Percentiles rank a stretch among this genome's conserved stretches.
Conservation (phyloP, 2,113 vertebrate species). For the Pao palembangensis region DNA sequence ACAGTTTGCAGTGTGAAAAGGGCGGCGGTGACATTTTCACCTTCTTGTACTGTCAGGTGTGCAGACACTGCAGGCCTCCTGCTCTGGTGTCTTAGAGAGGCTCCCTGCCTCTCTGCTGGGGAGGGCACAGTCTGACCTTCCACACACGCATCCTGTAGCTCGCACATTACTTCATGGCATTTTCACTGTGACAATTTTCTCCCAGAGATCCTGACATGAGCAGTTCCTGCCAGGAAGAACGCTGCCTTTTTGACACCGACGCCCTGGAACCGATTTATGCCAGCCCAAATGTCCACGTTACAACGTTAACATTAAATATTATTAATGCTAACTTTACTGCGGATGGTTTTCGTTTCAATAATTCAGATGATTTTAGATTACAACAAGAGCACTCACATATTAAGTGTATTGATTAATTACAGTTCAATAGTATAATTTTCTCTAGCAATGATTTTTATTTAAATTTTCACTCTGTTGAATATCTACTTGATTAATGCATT, state of each 20-base stretch:
- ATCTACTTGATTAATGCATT: too few species aligned
- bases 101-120: slow-evolving; percentile 46
- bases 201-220: slow-evolving; percentile 41
- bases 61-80: slow-evolving; percentile 37
- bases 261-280: too few species aligned
- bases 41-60: slow-evolving; percentile 38
- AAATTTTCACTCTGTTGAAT: too few species aligned
- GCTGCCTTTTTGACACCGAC: slow-evolving; percentile 22
- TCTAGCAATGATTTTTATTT: too few species aligned
- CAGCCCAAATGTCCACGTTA: too few species aligned
- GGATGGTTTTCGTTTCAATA: too few species aligned
- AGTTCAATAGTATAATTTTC: too few species aligned
- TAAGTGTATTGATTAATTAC: too few species aligned
- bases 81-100: slow-evolving; percentile 20
- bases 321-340: too few species aligned
- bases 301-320: too few species aligned
- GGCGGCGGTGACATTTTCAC: slow-evolving; percentile 44
- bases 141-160: slow-evolving; percentile 62
- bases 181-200: slow-evolving; percentile 66
- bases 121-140: slow-evolving; percentile 66
- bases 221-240: slow-evolving; percentile 49
- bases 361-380: too few species aligned
- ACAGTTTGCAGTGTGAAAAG: slow-evolving; percentile 33
- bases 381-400: too few species aligned
- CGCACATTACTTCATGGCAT: slow-evolving; percentile 75